phyloP scores from a whole-genome alignment of 2,797 vertebrate species.

The Eutrigla gurnardus region DNA sequence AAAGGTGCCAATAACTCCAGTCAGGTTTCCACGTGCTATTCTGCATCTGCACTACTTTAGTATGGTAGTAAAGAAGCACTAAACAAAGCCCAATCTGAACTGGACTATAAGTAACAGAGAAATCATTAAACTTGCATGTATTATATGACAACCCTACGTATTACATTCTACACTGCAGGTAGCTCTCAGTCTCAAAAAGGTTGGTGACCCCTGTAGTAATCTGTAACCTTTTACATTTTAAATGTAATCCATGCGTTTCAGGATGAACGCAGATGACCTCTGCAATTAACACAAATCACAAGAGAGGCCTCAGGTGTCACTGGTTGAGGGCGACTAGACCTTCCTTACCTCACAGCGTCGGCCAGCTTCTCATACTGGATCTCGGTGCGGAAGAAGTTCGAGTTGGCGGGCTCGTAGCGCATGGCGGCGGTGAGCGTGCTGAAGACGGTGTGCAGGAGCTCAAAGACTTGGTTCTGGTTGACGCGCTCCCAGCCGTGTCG shows the following conservation, averaged over 20 bases:
- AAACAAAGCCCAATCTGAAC: background rate
- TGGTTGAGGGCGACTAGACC: background rate
- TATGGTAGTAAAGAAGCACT: background rate
- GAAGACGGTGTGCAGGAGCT: constrained; percentile 94
- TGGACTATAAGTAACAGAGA: background rate
- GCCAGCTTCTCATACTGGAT: constrained; percentile 99
- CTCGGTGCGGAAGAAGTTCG: constrained; percentile 97
- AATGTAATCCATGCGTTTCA: too few species aligned
- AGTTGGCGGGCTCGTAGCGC: constrained; percentile 98
- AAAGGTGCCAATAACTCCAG: background rate
- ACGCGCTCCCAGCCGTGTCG: constrained; percentile 94
- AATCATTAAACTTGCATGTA: too few species aligned
- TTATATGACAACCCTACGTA: background rate
- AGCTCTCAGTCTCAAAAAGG: too few species aligned
- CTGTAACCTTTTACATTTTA: background rate
- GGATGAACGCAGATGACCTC: background rate
- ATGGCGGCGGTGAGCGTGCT: constrained; percentile 97
- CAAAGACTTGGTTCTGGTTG: constrained; percentile 96
- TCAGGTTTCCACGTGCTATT: background rate
- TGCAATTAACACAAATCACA: background rate
- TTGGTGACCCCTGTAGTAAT: background rate
- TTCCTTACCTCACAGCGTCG: constrained; percentile 87
- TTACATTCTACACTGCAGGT: too few species aligned
- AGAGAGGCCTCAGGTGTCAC: background rate
- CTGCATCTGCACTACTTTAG: background rate